Base-by-base conservation (phyloP, 2,888 invertebrate species). In the Caenorhabditis virilis region DNA sequence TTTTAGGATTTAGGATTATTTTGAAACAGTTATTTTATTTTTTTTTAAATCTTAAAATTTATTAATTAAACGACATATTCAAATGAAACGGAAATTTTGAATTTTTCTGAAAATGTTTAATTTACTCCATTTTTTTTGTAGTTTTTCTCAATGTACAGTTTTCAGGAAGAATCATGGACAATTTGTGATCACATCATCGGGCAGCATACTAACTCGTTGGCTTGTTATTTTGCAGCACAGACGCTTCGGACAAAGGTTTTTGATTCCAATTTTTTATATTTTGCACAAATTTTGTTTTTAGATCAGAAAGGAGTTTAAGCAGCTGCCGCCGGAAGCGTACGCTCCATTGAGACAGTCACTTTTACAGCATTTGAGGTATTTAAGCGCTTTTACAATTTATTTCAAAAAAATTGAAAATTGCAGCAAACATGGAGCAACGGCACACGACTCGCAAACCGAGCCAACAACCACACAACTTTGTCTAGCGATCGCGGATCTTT, bases 161-260 rank as follows among this genome's bases (percentile, higher is more conserved):
- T 72, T 20, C 85, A 97, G 95, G 91, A 95, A 54, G 91, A 90
- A 85, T 94, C 97, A 16, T 98, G 98, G 98, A 91, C 92, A 83
- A 89, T 95, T 77, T 91, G 95, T 9, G 95, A 98, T 84, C 92
- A 94, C 84, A 88, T 98, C 72, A 86, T 98, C 52, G 91, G 91
- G 74, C 89, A 91, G 78, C 92, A 93, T 83, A 88, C 90, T 18
- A 67, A 74, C 27, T 56, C 76, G 1, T 50, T 76, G 3, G 58
- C 69, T 22, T 68, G 69, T 85, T 95, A 95, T 84, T 97, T 98
- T 86, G 97, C 95, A 46, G 95, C 97, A 13, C 97, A 97, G 85
- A 98, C 97, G 1, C 92, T 98, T 90, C 88, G 95, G 78, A 58
- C 66, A 11, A 66, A 72, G 42, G 59, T 53, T 9, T 11, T 27